phyloP scores from a whole-genome alignment of 2,797 vertebrate genomes.

The Sebastes melanostomus region DNA sequence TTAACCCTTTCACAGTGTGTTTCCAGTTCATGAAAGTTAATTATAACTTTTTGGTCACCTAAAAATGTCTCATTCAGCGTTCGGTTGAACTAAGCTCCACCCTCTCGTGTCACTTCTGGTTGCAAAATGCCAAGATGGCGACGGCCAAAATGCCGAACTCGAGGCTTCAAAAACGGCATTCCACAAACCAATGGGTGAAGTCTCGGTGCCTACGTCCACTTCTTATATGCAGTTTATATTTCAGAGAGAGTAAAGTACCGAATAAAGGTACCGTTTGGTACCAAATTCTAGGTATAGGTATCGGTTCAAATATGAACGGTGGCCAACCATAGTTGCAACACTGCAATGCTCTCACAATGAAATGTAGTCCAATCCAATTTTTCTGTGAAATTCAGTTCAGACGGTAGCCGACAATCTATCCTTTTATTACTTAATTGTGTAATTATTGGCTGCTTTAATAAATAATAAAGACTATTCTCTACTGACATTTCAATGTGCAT shows the following conservation, averaged over 20 bases:
- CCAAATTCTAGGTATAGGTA: not conserved
- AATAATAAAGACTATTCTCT: not conserved
- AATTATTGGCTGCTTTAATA: slow-evolving; percentile 26
- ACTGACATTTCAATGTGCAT: not conserved
- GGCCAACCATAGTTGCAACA: not conserved
- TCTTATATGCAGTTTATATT: not conserved
- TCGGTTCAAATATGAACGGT: not conserved
- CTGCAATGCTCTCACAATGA: not conserved
- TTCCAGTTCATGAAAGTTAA: too few species aligned
- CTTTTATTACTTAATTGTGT: slow-evolving; percentile 8
- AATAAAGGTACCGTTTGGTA: not conserved
- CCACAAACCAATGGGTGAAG: rapidly evolving
- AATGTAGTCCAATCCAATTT: not conserved
- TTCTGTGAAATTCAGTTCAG: not conserved
- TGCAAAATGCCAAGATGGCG: too few species aligned
- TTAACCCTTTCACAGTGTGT: too few species aligned
- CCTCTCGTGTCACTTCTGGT: too few species aligned
- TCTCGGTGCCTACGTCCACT: not conserved
- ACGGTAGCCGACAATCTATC: not conserved
- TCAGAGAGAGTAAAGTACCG: not conserved
- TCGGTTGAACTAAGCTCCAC: rapidly evolving
- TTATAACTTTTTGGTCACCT: rapidly evolving
- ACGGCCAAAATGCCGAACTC: too few species aligned
- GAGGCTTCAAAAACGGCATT: too few species aligned
- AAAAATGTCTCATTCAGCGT: too few species aligned